Base-by-base conservation (phyloP, 2,113 vertebrate species). In the Motacilla tschutschensis region DNA sequence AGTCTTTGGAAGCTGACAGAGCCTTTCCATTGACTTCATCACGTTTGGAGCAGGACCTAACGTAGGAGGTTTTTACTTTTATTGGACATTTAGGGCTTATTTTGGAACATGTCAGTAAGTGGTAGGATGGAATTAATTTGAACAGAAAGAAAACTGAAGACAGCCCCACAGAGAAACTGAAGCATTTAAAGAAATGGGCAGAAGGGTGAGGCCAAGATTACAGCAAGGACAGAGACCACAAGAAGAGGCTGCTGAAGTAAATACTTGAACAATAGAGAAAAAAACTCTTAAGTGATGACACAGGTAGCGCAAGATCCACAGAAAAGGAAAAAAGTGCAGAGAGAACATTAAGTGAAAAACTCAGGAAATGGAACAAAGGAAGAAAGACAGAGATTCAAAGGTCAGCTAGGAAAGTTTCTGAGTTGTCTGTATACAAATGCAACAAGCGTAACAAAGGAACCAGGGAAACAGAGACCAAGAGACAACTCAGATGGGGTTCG, bases 291-390 rank as follows among this genome's bases (percentile, higher is more conserved):
- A 87, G 72, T 82, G 80, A 65, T 65, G 83, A 71, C 66, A 92
- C 38, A 90, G 79, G 83, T 83, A 90, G 85, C 2, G 3, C 64
- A 83, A 93, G 81, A 78, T 33, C 58, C 63, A 85, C 60, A 82
- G 62, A 84, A 78, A 91, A 88, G 54, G 43, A 76, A 89, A 89
- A 88, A 89, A 64, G 60, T 29, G 50, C 53, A 85, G 80, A 78
- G 55, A 89, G 81, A 95, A 85, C 90, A 87, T 95, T 83, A 93
- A 95, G 73, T 35, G 63, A 79, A 93, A 93, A 95, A 85, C 85
- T 93, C 76, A 81, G 91, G 81, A 95, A 96, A 85, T n/a, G 64
- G 93, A 93, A 93, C 85, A 93, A 94, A 94, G 67, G 73, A 94
- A 95, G 75, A 91, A 93, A 88, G 75, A 36, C 77, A 89, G 87